Conservation (phyloP, 2,797 vertebrate genomes). For the Acanthurus tractus region DNA sequence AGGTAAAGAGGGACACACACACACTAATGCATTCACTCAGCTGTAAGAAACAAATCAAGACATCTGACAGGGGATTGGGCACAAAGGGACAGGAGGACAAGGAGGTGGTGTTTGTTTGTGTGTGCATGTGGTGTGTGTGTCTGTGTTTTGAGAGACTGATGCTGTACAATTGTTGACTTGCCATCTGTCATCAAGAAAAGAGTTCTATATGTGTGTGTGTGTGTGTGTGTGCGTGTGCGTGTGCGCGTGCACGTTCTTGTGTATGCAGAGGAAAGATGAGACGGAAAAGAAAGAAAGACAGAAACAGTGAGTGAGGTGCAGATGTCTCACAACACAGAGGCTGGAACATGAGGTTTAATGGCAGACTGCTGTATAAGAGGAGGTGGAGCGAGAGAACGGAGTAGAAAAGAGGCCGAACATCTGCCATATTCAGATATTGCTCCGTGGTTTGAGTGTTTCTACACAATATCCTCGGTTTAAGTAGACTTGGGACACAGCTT, state of each 20-base stretch:
- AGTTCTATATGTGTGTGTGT: conserved; percentile 56
- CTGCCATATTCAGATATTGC: conserved; percentile 78
- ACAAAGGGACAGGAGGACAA: conserved; percentile 68
- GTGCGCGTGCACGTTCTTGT: conserved; percentile 45
- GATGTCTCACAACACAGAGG: conserved; percentile 73
- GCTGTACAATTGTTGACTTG: conserved; percentile 97
- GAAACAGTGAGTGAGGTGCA: conserved; percentile 84
- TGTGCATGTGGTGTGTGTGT: conserved; percentile 53
- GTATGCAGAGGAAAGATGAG: conserved; percentile 72
- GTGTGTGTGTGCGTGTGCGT: conserved; percentile 53
- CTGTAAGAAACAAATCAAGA: conserved; percentile 72
- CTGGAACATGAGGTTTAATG: conserved; percentile 79
- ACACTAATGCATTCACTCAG: conserved; percentile 53
- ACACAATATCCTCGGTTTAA: conserved; percentile 66
- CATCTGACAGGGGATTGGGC: conserved; percentile 65
- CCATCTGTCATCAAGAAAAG: conserved; percentile 96
- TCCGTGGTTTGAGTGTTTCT: conserved; percentile 69
- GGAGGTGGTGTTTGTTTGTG: conserved; percentile 66
- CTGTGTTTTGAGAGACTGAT: conserved; percentile 76
- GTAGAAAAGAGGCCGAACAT: conserved; percentile 72
- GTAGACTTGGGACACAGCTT: conserved; percentile 53
- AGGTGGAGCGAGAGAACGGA: conserved; percentile 60
- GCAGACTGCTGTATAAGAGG: conserved; percentile 90
- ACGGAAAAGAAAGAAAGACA: conserved; percentile 60
- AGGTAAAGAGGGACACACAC: conserved; percentile 63